Base-by-base conservation (phyloP, 2,113 vertebrate genomes). In the Hydrochoerus hydrochaeris region DNA sequence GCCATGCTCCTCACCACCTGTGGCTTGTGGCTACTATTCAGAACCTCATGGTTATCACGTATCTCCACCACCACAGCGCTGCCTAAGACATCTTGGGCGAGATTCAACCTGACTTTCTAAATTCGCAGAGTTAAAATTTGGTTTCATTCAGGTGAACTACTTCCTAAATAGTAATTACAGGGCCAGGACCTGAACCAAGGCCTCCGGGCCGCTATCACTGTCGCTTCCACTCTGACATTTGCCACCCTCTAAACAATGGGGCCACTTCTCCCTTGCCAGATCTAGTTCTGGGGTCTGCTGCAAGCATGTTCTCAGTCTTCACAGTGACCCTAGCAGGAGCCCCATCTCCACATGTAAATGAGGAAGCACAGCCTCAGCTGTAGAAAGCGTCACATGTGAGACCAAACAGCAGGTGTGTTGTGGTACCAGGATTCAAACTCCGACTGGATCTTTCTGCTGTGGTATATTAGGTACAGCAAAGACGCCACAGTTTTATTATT, bases 121-220 rank as follows among this genome's bases (percentile, higher is more conserved):
- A 85, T 49, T 92, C 41, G 77, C 54, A 92, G 62, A 90, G 75
- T 95, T 88, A 92, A 71, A 90, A 90, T n/a, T 28, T 58, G 19
- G 44, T 60, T 88, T 91, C 88, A 60, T 44, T 95, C 77, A 44
- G 24, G 22, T 16, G 41, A 73, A 62, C 82, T 28, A 60, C 58
- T 84, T 88, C 19, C 57, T 75, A 30, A 14, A 12, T 77, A 38
- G 5, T 78, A 35, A 82, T 46, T n/a, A 46, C 30, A 85, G 22
- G 71, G n/a, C 58, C 60, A 82, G 85, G 62, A 83, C 28, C 62
- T 41, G 10, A 84, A 81, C 26, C 73, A 54, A 85, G 92, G 87
- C 1, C 22, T 5, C 30, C 30, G 1, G 57, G 60, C 16, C n/a
- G 81, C 35, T 35, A 22, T 44, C 20, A 41, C 75, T 49, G 28